phyloP scores from a whole-genome alignment of 2,888 invertebrate species.

The Ctenicera cuprea region DNA sequence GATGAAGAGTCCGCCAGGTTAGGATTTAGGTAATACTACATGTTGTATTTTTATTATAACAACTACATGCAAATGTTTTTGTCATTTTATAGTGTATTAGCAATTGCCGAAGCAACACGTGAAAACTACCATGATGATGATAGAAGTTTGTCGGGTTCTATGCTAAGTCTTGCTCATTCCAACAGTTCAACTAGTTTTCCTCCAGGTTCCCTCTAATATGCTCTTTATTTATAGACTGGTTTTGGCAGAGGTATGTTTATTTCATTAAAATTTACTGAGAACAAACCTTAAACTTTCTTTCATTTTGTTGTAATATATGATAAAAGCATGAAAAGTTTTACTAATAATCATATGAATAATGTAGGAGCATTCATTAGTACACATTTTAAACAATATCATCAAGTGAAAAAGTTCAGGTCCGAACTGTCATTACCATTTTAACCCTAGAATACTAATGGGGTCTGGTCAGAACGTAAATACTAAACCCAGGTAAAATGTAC shows the following conservation, averaged over 20 bases:
- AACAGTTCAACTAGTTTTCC: slow-evolving; percentile 95
- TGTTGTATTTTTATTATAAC: background rate
- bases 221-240: slow-evolving; percentile 26
- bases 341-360: too few relatives aligned
- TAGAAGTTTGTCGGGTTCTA: slow-evolving; percentile 93
- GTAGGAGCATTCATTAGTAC: too few relatives aligned
- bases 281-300: too few relatives aligned
- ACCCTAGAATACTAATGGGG: too few relatives aligned
- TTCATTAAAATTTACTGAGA: slow-evolving; percentile 1
- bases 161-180: slow-evolving; percentile 96
- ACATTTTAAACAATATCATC: too few relatives aligned
- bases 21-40: slow-evolving; percentile 87
- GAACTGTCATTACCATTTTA: too few relatives aligned
- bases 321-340: too few relatives aligned
- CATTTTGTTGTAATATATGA: too few relatives aligned
- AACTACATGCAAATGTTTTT: background rate
- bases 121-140: slow-evolving; percentile 94
- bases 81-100: slow-evolving; percentile 83
- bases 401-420: too few relatives aligned
- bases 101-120: slow-evolving; percentile 92
- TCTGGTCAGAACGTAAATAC: too few relatives aligned
- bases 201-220: slow-evolving; percentile 73
- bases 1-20: slow-evolving; percentile 95
- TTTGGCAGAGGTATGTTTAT: slow-evolving; percentile 44
- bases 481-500: too few relatives aligned